Evolutionary conservation across 2,888 invertebrate genomes (phyloP).

Genomic region (Chesias legatella): DNA sequence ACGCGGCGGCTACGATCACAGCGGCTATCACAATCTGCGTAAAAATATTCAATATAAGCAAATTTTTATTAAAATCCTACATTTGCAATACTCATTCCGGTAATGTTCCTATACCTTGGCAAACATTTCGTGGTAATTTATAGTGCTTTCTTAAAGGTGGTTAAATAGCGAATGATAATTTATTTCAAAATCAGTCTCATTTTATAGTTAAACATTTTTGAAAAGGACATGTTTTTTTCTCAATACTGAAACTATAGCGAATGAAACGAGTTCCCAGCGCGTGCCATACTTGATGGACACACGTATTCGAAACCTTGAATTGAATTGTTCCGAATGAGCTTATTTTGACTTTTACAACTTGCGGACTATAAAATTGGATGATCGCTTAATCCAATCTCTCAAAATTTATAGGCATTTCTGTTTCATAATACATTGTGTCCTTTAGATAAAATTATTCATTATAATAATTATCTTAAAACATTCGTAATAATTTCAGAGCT

Average conservation of each 20-base stretch:
- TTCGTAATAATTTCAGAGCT: no score
- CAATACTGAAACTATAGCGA: no score
- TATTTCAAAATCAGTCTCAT: neutral
- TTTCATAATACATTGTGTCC: no score
- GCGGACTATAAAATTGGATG: no score
- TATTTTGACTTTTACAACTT: no score
- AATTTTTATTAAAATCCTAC: no score
- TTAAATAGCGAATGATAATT: neutral
- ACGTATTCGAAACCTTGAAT: no score
- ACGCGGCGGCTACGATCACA: conserved; percentile 2
- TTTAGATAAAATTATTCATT: no score
- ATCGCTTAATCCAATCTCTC: no score
- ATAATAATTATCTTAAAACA: no score
- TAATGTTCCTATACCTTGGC: neutral
- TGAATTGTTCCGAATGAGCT: no score
- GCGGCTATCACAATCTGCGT: conserved; percentile 9
- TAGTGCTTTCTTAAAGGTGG: neutral
- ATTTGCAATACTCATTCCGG: neutral
- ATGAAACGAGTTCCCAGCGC: neutral
- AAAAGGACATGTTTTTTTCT: neutral
- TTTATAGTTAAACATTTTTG: neutral
- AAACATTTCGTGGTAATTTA: neutral
- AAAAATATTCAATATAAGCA: neutral
- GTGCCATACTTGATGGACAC: neutral
- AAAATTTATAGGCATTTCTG: no score